Evolutionary conservation across 2,113 vertebrate genomes (phyloP).

Genomic region (Phylloscopus trochiloides): DNA sequence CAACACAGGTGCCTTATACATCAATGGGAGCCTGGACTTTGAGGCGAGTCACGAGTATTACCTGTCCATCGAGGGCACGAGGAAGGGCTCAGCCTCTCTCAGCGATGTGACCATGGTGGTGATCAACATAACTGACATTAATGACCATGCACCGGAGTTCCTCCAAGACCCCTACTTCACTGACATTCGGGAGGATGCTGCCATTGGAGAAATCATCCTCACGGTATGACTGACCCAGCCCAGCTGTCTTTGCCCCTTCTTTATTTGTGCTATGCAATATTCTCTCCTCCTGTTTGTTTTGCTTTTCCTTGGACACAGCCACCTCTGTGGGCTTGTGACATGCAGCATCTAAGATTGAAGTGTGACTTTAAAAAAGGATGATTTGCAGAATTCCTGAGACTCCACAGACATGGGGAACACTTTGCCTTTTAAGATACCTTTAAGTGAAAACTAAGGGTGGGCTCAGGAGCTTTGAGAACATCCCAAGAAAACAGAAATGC

Average conservation of each 20-base stretch:
- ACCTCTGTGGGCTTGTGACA: not conserved
- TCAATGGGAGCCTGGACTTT: slow-evolving; percentile 85
- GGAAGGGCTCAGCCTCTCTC: slow-evolving; percentile 80
- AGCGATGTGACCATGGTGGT: slow-evolving; percentile 85
- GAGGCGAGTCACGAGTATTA: slow-evolving; percentile 84
- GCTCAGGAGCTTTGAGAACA: not conserved
- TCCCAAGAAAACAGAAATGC: not conserved
- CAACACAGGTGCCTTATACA: slow-evolving; percentile 74
- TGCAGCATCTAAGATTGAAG: not conserved
- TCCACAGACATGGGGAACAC: not conserved
- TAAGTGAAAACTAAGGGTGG: not conserved
- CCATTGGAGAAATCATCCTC: slow-evolving; percentile 82
- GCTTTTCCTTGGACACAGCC: not conserved
- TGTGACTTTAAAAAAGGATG: not conserved
- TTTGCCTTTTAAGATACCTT: not conserved
- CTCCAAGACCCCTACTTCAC: slow-evolving; percentile 74
- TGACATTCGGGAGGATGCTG: slow-evolving; percentile 81
- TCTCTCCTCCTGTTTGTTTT: not conserved
- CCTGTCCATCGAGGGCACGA: slow-evolving; percentile 88
- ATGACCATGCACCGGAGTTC: slow-evolving; percentile 88
- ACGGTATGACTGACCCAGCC: slow-evolving; percentile 70
- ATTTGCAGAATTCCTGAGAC: not conserved
- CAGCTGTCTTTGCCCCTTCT: not conserved
- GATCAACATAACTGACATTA: slow-evolving; percentile 90
- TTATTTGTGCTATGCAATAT: not conserved